Evolutionary conservation across 2,888 invertebrate genomes (phyloP).

Genomic region (Heliconius ismenius): DNA sequence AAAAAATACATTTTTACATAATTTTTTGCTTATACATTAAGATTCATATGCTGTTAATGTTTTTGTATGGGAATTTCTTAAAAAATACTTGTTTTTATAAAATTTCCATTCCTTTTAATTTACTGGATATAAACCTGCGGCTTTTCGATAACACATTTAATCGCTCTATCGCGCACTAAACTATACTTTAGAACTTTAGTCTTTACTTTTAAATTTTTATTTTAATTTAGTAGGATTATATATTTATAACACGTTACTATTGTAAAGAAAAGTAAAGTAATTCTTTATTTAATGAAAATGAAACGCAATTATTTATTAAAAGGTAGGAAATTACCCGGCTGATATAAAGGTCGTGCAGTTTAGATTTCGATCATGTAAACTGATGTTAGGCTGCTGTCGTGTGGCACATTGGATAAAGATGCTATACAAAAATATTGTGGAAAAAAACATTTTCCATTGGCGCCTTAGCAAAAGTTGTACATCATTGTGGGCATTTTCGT

Average conservation of each 20-base stretch:
- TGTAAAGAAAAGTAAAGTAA: background rate
- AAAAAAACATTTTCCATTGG: too few species aligned
- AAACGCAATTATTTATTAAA: conserved; percentile 16
- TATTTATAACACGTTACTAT: too few species aligned
- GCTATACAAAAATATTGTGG: background rate
- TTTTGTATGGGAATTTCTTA: background rate
- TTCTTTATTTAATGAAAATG: conserved; percentile 15
- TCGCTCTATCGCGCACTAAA: too few species aligned
- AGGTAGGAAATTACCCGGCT: conserved; percentile 35
- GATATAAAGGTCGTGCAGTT: conserved; percentile 35
- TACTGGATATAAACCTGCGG: background rate
- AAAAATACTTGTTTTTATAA: background rate
- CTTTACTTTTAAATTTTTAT: too few species aligned
- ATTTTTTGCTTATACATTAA: background rate
- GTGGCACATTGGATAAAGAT: background rate
- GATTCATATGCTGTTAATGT: background rate
- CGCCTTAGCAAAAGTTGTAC: too few species aligned
- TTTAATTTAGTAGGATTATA: too few species aligned
- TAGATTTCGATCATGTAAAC: background rate
- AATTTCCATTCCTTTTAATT: background rate
- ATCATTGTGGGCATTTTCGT: too few species aligned
- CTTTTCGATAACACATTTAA: background rate
- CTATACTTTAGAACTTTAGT: too few species aligned
- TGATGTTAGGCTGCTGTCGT: conserved; percentile 9
- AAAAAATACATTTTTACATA: background rate